phyloP scores from a whole-genome alignment of 1,140 invertebrate species.

The Nasonia giraulti region DNA sequence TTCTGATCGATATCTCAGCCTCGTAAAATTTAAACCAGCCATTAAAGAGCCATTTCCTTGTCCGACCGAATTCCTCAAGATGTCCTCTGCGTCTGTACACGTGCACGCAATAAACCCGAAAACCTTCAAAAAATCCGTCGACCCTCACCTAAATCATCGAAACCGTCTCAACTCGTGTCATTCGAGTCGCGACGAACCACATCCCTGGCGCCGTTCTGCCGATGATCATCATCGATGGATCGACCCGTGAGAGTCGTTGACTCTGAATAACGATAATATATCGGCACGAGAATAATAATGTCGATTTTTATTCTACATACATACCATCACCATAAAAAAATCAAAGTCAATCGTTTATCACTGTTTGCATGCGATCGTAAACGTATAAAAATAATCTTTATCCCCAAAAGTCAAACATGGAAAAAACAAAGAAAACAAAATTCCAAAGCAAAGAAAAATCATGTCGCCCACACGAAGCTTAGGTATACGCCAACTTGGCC shows the following conservation, averaged over 20 bases:
- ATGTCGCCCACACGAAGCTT: not conserved
- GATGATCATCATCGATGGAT: not conserved
- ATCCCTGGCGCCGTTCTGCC: not conserved
- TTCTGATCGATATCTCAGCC: not conserved
- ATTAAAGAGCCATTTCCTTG: not conserved
- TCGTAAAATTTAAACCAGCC: not conserved
- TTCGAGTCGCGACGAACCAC: not conserved
- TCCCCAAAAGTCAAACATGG: not conserved
- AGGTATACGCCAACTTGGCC: not conserved
- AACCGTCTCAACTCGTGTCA: not conserved
- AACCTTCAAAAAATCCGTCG: not conserved
- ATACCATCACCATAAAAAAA: too few relatives aligned
- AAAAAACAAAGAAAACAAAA: not conserved
- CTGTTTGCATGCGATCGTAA: not conserved
- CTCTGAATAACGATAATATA: too few relatives aligned
- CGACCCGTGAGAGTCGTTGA: not conserved
- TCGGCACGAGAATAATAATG: too few relatives aligned
- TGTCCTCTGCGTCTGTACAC: not conserved
- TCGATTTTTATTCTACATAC: too few relatives aligned
- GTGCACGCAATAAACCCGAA: not conserved
- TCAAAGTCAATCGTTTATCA: not conserved
- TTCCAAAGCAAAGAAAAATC: not conserved
- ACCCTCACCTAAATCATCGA: not conserved
- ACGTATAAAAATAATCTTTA: not conserved
- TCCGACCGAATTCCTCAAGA: not conserved